A percentile compares a stretch with the other conserved stretches of the same genome.
phyloP scores from a whole-genome alignment of 2,113 vertebrate genomes.

The Pituophis catenifer region DNA sequence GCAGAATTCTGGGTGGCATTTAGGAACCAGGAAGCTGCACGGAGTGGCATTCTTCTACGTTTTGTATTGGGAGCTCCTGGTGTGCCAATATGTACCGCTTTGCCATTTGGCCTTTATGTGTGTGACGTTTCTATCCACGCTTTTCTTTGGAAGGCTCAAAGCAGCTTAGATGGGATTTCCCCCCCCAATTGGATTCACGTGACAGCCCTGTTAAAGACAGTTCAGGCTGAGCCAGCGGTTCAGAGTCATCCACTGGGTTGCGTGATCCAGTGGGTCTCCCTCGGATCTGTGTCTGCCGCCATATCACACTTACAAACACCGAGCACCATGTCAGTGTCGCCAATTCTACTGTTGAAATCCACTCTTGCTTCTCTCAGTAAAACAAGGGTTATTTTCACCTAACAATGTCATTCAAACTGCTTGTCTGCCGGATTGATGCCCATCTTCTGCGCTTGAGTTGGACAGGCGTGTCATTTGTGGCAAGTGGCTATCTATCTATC shows the following conservation, averaged over 20 bases:
- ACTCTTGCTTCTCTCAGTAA: neutral
- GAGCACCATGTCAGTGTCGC: fast-evolving
- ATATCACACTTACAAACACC: neutral
- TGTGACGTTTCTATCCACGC: neutral
- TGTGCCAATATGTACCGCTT: neutral
- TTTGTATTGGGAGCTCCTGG: neutral
- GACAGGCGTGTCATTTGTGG: neutral
- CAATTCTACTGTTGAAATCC: neutral
- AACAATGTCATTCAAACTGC: neutral
- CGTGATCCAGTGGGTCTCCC: neutral
- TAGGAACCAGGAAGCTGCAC: neutral
- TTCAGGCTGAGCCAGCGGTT: neutral
- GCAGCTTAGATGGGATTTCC: neutral
- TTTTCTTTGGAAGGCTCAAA: neutral
- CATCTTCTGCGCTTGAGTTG: neutral
- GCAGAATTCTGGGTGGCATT: neutral
- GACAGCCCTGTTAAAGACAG: neutral
- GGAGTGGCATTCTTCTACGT: neutral
- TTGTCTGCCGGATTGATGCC: too few relatives aligned
- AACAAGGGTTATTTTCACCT: neutral
- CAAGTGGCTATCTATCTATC: neutral
- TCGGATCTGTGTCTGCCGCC: neutral
- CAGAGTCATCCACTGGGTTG: neutral
- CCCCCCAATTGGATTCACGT: neutral
- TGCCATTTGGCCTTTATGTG: neutral